Evolutionary conservation across 1,140 invertebrate genomes (phyloP).

Genomic region (Camponotus floridanus): DNA sequence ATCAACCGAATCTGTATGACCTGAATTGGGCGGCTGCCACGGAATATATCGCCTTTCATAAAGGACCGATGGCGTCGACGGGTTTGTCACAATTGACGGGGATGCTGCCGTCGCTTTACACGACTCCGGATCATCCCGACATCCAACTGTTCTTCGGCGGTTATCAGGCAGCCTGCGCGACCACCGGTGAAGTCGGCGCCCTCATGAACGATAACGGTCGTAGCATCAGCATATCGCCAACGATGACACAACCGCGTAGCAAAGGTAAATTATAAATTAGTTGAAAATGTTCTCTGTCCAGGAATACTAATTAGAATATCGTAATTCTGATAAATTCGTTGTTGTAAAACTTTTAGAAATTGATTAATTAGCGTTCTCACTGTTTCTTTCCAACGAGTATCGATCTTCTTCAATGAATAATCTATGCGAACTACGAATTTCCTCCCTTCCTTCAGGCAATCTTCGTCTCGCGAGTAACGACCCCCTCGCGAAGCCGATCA

Average conservation of each 20-base stretch:
- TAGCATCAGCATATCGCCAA: conserved; percentile 84
- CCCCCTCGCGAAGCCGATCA: conserved; percentile 87
- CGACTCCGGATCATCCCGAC: conserved; percentile 88
- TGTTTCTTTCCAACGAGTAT: background rate
- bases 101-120: conserved; percentile 87
- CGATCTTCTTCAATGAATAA: background rate
- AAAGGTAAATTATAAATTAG: conserved; percentile 80
- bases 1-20: conserved; percentile 87
- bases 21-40: conserved; percentile 88
- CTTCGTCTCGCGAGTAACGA: conserved; percentile 86
- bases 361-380: conserved; percentile 34
- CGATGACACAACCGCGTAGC: conserved; percentile 86
- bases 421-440: background rate
- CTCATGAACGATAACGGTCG: conserved; percentile 88
- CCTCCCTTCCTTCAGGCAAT: conserved; percentile 12
- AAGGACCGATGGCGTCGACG: conserved; percentile 88
- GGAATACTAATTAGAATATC: conserved; percentile 19
- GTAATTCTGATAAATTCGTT: conserved; percentile 41
- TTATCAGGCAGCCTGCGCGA: conserved; percentile 88
- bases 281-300: background rate
- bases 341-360: conserved; percentile 36
- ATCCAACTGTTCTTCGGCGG: conserved; percentile 91
- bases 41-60: conserved; percentile 88
- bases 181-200: conserved; percentile 86
- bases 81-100: conserved; percentile 89